Conservation (phyloP, 2,113 vertebrate species). For the Nycticorax nycticorax region DNA sequence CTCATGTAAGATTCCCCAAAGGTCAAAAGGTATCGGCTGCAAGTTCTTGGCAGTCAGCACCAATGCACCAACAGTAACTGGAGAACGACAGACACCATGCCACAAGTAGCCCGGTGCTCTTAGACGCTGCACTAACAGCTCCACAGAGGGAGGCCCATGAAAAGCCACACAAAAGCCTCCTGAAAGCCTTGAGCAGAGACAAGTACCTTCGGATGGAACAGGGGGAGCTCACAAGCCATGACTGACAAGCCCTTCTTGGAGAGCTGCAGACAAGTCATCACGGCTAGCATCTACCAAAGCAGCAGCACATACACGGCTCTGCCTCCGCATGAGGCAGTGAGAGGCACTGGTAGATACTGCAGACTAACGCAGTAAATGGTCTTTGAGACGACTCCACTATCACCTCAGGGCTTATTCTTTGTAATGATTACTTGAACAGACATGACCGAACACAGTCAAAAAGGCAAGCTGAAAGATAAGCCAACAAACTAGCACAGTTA, state of each 20-base stretch:
- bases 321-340: not conserved
- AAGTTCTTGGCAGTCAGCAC: not conserved
- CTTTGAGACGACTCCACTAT: not conserved
- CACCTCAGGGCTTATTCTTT: not conserved
- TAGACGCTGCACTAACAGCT: not conserved
- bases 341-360: not conserved
- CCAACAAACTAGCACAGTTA: not conserved
- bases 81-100: not conserved
- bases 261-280: not conserved
- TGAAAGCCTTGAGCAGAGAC: not conserved
- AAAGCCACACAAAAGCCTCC: not conserved
- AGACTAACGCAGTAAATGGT: not conserved
- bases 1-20: not conserved
- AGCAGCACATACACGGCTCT: not conserved
- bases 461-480: not conserved
- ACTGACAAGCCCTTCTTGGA: not conserved
- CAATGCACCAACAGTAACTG: not conserved
- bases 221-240: not conserved
- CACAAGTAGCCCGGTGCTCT: not conserved
- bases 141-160: not conserved
- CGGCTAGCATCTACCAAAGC: accelerated
- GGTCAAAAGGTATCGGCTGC: not conserved
- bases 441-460: not conserved
- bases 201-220: not conserved
- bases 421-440: not conserved